These are phyloP conservation scores for Candoia aspera DNA, from an alignment of 2,113 vertebrate species.

Conservation along the genomic window DNA sequence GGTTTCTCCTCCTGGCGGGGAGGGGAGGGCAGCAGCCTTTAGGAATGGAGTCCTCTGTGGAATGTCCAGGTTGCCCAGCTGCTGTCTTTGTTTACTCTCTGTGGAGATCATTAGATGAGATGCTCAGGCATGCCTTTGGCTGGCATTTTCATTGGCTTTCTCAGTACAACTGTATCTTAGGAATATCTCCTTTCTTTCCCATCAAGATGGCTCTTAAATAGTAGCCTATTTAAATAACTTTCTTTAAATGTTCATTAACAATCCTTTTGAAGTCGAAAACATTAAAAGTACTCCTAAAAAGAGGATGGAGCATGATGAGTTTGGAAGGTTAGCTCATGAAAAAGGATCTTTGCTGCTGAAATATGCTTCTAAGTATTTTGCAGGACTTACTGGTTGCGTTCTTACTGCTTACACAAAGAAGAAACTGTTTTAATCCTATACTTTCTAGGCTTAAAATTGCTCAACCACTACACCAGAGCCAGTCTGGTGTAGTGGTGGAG, in stretches of 20 bases:
- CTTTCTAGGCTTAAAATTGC: not conserved
- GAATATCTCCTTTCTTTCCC: conserved; percentile 35
- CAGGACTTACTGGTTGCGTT: not conserved
- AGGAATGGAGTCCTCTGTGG: conserved; percentile 22
- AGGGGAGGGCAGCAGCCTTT: not conserved
- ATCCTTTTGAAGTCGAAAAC: conserved; percentile 40
- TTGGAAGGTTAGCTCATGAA: not conserved
- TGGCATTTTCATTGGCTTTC: conserved; percentile 47
- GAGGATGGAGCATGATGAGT: conserved; percentile 2
- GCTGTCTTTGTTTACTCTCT: conserved; percentile 26
- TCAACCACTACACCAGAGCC: no score
- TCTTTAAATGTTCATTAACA: not conserved
- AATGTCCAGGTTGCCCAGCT: conserved; percentile 6
- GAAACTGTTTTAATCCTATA: not conserved
- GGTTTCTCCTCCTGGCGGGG: conserved; percentile 9
- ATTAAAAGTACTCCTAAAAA: conserved; percentile 20
- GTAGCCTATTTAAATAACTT: conserved; percentile 21
- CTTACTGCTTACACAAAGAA: not conserved
- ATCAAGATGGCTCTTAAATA: not conserved
- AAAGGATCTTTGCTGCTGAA: not conserved
- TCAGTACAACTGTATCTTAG: conserved; percentile 36
- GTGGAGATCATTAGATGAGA: conserved; percentile 11
- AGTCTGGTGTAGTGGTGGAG: not conserved
- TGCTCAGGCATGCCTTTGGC: conserved; percentile 33
- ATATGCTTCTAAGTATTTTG: not conserved